These are phyloP conservation scores for Phaethornis superciliosus DNA, from an alignment of 2,113 vertebrate species.

Conservation along the genomic window DNA sequence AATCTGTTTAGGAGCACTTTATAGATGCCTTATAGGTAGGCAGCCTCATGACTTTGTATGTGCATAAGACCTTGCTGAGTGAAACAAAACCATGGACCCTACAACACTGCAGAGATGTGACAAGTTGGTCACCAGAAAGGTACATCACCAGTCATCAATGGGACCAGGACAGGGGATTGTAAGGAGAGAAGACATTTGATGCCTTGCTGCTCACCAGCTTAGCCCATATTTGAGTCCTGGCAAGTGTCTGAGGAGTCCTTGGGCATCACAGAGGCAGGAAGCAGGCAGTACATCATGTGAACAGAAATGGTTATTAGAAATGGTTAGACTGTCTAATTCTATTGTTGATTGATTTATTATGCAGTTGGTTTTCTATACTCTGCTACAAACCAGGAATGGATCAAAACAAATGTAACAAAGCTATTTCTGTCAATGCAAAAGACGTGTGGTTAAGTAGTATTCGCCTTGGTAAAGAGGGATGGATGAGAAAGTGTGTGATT, in stretches of 20 bases:
- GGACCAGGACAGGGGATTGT: neutral
- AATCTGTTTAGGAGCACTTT: neutral
- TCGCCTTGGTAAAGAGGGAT: neutral
- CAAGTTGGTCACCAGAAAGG: neutral
- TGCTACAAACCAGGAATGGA: neutral
- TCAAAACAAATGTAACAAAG: neutral
- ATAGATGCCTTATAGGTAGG: neutral
- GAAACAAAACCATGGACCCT: neutral
- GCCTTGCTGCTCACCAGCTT: neutral
- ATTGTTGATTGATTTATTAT: neutral
- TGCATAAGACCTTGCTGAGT: rapidly evolving
- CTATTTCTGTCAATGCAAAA: neutral
- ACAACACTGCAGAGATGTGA: neutral
- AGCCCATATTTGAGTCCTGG: neutral
- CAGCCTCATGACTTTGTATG: neutral
- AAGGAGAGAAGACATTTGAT: neutral
- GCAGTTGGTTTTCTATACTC: neutral
- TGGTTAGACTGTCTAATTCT: neutral
- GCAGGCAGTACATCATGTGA: neutral
- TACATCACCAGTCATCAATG: rapidly evolving
- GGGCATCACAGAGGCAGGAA: neutral
- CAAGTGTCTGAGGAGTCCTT: neutral
- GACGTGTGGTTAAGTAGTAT: neutral
- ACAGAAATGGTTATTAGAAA: neutral
- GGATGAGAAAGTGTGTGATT: neutral